A percentile compares a stretch with the other conserved stretches of the same genome.
These are phyloP conservation scores for Lordiphosa collinella DNA, from an alignment of 1,140 invertebrate genomes.

Conservation along the genomic window DNA sequence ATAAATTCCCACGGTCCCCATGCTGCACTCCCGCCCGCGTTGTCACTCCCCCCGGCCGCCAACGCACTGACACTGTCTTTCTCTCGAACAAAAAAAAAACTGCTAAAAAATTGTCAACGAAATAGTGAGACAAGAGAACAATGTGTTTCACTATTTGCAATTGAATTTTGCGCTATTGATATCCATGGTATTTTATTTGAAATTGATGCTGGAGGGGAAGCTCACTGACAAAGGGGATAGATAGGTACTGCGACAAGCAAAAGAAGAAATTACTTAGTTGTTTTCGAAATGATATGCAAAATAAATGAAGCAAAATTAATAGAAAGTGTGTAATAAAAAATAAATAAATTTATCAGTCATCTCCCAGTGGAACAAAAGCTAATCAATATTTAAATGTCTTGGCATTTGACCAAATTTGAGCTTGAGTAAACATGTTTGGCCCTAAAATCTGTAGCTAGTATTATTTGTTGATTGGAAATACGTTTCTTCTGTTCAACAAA, in stretches of 20 bases:
- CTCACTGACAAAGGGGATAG: too few species aligned
- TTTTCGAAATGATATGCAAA: too few species aligned
- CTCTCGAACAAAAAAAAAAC: conserved; percentile 21
- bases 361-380: too few species aligned
- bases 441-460: too few species aligned
- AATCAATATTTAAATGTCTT: too few species aligned
- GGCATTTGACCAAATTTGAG: too few species aligned
- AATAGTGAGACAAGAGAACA: conserved; percentile 58
- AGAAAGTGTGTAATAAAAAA: background rate
- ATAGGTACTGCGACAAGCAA: too few species aligned
- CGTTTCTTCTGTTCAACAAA: too few species aligned
- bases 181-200: conserved; percentile 30
- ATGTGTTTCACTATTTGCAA: conserved; percentile 68
- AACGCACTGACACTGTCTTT: background rate
- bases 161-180: conserved; percentile 64
- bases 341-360: too few species aligned
- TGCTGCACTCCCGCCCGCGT: background rate
- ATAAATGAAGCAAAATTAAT: background rate
- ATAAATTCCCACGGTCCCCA: conserved; percentile 50
- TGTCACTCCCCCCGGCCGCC: background rate
- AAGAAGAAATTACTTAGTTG: too few species aligned
- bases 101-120: conserved; percentile 55
- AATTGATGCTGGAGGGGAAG: conserved; percentile 18
- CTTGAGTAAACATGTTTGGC: too few species aligned
- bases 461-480: too few species aligned